Base-by-base conservation (phyloP, 2,797 vertebrate species). In the Scolopax rusticola region DNA sequence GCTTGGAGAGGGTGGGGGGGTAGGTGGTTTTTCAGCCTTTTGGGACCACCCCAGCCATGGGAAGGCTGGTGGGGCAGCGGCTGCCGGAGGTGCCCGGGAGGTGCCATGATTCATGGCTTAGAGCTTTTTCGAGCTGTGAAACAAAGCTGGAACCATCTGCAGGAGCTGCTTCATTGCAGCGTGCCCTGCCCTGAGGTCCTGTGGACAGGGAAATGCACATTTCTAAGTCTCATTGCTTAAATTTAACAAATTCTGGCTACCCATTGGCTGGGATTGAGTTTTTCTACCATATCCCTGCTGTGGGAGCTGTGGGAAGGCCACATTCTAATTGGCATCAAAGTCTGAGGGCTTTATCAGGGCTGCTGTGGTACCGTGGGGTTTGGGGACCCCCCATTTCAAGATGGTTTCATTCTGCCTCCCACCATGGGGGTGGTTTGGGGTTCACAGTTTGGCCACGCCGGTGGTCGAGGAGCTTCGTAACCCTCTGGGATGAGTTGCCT, bases 231-330 rank as follows among this genome's bases (percentile, higher is more conserved):
- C 48, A 43, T 8, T 43, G 7, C 56, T 90, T 27, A 63, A 83
- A 67, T 63, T 51, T 12, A 40, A 53, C 45, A 47, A 33, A 83
- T 63, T 77, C 76, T 56, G 87, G 57, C 78, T 43, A 32, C 33
- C 75, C 25, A 2, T 20, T 4, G 65, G 12, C 50, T 77, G 84
- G 73, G 48, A 5, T 45, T 83, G 92, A 93, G 85, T 36, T 90
- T 91, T 81, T 54, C 86, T 60, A 33, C 28, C 74, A 17, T 64
- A 74, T 27, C 53, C 36, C 54, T 47, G 18, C 75, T 80, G 73
- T 45, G 84, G 89, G 53, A 90, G n/a, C 68, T 90, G 79, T 75
- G 81, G 84, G 41, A 73, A 91, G 80, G 73, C 93, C 88, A 56
- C 80, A 43, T 48, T 50, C 73, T 19, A 9, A 61, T 40, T 27